Evolutionary conservation across 1,140 invertebrate genomes (phyloP).

Genomic region (Palaemon carinicauda): DNA sequence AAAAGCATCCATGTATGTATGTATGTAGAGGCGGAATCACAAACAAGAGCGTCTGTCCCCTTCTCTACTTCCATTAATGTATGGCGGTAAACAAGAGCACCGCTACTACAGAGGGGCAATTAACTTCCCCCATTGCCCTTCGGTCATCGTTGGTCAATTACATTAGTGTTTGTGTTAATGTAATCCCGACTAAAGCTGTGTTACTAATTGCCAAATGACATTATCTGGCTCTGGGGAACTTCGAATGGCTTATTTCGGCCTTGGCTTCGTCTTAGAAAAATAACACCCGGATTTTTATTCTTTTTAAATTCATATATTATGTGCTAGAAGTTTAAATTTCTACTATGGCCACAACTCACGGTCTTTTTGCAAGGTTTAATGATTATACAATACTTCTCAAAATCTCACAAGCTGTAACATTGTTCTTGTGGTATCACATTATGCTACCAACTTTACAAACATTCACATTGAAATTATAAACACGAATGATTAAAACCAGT

Average conservation of each 20-base stretch:
- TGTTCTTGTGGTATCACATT: too few species aligned
- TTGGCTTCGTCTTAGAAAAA: background rate
- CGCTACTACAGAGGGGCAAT: slow-evolving; percentile 31
- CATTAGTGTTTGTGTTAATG: slow-evolving; percentile 53
- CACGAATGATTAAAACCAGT: too few species aligned
- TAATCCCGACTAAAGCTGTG: slow-evolving; percentile 54
- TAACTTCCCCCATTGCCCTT: slow-evolving; percentile 47
- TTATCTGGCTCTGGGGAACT: background rate
- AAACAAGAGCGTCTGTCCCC: background rate
- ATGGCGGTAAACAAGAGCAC: background rate
- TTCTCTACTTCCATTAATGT: background rate
- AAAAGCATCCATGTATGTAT: too few species aligned
- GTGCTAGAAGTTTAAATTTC: too few species aligned
- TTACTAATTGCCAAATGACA: slow-evolving; percentile 55
- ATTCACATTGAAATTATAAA: too few species aligned
- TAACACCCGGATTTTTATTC: too few species aligned
- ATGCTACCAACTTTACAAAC: too few species aligned
- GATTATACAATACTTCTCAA: too few species aligned
- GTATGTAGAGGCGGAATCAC: background rate
- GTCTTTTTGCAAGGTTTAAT: too few species aligned
- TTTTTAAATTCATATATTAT: too few species aligned
- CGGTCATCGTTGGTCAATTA: slow-evolving; percentile 52
- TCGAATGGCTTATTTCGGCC: background rate
- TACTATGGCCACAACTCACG: too few species aligned
- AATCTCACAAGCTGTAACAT: too few species aligned